Percentiles rank a stretch among this genome's conserved stretches.
phyloP scores from a whole-genome alignment of 2,113 vertebrate genomes.

The Serranochromis macrocephalus region DNA sequence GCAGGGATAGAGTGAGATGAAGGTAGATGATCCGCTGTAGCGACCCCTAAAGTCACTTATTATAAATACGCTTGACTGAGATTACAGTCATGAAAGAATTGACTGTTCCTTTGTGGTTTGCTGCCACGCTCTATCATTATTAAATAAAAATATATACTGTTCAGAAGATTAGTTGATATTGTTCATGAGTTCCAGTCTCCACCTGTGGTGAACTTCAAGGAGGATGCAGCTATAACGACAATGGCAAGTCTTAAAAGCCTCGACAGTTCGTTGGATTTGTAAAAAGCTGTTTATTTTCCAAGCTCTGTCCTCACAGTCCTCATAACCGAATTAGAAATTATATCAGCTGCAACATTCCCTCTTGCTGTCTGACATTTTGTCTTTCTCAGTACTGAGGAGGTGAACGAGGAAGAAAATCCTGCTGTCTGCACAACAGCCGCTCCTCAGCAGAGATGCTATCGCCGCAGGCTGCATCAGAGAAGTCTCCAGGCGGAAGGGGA shows the following conservation, averaged over 20 bases:
- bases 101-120: background rate
- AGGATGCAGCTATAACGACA: background rate
- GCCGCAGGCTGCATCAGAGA: background rate
- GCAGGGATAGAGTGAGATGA: fast-evolving
- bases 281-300: background rate
- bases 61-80: background rate
- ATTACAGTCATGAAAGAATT: background rate
- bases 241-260: background rate
- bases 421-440: background rate
- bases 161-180: background rate
- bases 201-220: background rate
- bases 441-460: conserved; percentile 7
- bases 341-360: background rate
- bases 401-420: background rate
- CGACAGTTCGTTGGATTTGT: background rate
- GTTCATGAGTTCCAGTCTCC: background rate
- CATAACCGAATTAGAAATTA: background rate
- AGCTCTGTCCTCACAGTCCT: background rate
- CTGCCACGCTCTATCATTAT: background rate
- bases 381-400: background rate
- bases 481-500: background rate
- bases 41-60: background rate
- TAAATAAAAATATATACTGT: background rate
- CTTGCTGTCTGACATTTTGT: background rate
- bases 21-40: background rate